Conservation (phyloP, 2,113 vertebrate genomes). For the Anoplopoma fimbria region DNA sequence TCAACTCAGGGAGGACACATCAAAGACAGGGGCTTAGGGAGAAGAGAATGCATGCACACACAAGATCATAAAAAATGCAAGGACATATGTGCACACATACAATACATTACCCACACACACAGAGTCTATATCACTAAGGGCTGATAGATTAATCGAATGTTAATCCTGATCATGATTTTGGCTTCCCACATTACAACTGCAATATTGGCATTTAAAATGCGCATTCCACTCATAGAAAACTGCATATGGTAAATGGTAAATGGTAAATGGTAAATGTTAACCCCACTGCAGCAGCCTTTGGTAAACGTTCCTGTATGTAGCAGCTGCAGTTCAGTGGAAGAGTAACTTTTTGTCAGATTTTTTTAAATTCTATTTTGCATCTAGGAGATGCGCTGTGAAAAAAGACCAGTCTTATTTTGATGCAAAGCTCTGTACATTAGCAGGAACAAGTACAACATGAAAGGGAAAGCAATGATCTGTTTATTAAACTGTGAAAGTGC, state of each 20-base stretch:
- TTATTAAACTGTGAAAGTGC: neutral
- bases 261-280: no score
- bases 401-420: no score
- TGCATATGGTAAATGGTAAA: no score
- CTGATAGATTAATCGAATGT: neutral
- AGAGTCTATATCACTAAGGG: neutral
- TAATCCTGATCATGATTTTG: neutral
- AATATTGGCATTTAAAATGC: neutral
- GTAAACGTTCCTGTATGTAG: neutral
- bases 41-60: conserved; percentile 66
- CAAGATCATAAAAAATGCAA: conserved; percentile 58
- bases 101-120: neutral
- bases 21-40: conserved; percentile 81
- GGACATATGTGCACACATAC: conserved; percentile 33
- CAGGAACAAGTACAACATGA: no score
- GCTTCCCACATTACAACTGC: neutral
- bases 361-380: no score
- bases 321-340: no score
- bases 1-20: conserved; percentile 82
- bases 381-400: no score
- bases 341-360: neutral
- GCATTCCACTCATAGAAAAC: neutral
- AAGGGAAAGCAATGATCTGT: neutral
- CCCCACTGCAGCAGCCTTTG: no score
- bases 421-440: no score